These are phyloP conservation scores for Caenorhabditis drosophilae DNA, from an alignment of 2,888 invertebrate genomes.

Conservation along the genomic window DNA sequence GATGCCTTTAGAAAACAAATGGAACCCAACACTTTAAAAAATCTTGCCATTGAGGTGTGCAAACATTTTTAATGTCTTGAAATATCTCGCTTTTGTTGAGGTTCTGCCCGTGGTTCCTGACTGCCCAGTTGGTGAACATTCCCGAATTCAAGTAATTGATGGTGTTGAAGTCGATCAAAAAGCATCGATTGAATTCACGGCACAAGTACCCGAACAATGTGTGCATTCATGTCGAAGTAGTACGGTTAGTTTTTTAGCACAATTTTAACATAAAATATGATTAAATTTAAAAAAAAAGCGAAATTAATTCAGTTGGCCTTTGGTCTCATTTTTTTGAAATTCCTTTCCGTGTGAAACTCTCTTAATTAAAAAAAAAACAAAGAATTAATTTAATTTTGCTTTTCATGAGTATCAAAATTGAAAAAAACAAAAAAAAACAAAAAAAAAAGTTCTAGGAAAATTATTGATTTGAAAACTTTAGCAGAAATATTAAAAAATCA, in stretches of 20 bases:
- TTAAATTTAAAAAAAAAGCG: no score
- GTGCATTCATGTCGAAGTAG: slow-evolving; percentile 59
- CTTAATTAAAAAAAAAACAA: no score
- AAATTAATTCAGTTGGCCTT: no score
- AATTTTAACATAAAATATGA: no score
- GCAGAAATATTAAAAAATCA: no score
- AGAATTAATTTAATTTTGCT: no score
- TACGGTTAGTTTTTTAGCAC: slow-evolving; percentile 52
- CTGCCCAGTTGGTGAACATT: slow-evolving; percentile 52
- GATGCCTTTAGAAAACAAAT: no score
- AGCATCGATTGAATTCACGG: slow-evolving; percentile 34
- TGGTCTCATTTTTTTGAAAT: not conserved
- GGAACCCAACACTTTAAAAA: not conserved
- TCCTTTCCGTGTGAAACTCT: no score
- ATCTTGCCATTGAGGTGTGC: slow-evolving; percentile 30
- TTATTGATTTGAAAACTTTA: no score
- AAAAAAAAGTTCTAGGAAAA: no score
- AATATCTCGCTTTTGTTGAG: slow-evolving; percentile 14
- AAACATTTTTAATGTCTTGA: not conserved
- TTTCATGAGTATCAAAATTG: no score
- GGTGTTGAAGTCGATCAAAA: slow-evolving; percentile 51
- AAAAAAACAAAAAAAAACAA: no score
- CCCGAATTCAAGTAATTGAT: slow-evolving; percentile 61
- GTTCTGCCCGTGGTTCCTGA: slow-evolving; percentile 50
- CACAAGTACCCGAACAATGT: slow-evolving; percentile 51